Conservation (phyloP, 2,888 invertebrate species). For the Eledona agricola region DNA sequence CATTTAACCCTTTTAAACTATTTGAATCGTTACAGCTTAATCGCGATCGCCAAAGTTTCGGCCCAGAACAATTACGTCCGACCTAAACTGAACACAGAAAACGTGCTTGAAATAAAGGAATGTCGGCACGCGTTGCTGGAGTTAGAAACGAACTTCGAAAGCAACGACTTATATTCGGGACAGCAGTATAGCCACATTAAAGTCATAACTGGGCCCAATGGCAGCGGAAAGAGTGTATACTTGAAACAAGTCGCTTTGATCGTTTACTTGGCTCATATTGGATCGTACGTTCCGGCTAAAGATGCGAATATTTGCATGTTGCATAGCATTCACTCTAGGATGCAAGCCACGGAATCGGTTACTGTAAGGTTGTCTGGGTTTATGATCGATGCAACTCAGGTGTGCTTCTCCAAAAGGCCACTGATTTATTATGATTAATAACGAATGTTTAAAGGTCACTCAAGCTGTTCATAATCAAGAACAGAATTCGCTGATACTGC, state of each 20-base stretch:
- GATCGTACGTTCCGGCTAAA: conserved; percentile 87
- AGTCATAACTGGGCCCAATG: conserved; percentile 89
- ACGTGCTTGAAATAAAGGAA: conserved; percentile 55
- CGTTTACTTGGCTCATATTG: conserved; percentile 87
- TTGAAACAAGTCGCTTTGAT: conserved; percentile 85
- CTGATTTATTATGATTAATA: conserved; percentile 5
- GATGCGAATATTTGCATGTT: conserved; percentile 75
- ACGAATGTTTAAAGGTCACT: conserved; percentile 76
- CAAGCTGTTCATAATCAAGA: conserved; percentile 73
- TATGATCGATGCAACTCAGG: conserved; percentile 84
- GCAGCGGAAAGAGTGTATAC: conserved; percentile 92
- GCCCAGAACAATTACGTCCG: conserved; percentile 56
- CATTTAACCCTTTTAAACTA: no score
- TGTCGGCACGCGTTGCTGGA: conserved; percentile 83
- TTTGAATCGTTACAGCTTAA: conserved; percentile 58
- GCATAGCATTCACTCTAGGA: conserved; percentile 78
- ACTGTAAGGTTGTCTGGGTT: conserved; percentile 85
- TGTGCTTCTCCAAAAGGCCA: conserved; percentile 60
- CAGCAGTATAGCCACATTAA: conserved; percentile 69
- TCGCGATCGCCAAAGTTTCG: conserved; percentile 59
- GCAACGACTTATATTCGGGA: conserved; percentile 76
- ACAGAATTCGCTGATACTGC: conserved; percentile 74
- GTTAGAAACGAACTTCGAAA: conserved; percentile 71
- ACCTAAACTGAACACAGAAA: conserved; percentile 57
- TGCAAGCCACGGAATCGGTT: conserved; percentile 80